These are phyloP conservation scores for Psammodynastes pulverulentus DNA, from an alignment of 2,113 vertebrate genomes.

Conservation along the genomic window DNA sequence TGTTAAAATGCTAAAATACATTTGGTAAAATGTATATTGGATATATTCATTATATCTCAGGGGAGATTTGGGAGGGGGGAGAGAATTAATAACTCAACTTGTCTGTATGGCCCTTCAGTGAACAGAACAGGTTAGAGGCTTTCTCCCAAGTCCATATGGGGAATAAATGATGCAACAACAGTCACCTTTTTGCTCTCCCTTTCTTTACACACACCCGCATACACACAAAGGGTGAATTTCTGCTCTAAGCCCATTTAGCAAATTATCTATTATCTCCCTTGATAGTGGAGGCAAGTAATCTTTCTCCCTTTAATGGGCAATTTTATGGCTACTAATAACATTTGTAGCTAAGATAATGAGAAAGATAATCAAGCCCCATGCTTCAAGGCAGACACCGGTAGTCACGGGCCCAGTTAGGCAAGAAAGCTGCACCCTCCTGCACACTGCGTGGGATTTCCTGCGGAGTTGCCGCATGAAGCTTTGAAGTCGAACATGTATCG, in stretches of 20 bases:
- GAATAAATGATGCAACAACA: not conserved
- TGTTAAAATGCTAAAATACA: too few relatives aligned
- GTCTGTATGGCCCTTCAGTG: not conserved
- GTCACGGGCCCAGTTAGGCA: conserved; percentile 53
- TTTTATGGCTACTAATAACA: conserved; percentile 71
- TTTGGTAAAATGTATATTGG: not conserved
- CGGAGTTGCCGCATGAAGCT: conserved; percentile 48
- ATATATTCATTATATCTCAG: not conserved
- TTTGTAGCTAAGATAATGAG: conserved; percentile 71
- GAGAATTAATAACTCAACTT: not conserved
- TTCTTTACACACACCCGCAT: not conserved
- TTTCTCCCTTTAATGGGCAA: conserved; percentile 66
- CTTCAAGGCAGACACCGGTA: conserved; percentile 66
- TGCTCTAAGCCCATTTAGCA: conserved; percentile 53
- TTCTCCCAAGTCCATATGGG: not conserved
- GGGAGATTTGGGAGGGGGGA: not conserved
- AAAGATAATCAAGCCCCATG: conserved; percentile 70
- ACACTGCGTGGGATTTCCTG: conserved; percentile 53
- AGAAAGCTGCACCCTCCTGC: conserved; percentile 51
- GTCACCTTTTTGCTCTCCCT: not conserved
- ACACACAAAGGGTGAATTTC: conserved; percentile 34
- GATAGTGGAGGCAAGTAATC: conserved; percentile 59
- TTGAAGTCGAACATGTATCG: conserved; percentile 5
- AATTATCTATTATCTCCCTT: conserved; percentile 60
- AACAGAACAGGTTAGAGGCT: not conserved